These are phyloP conservation scores for Lucinisca nassula DNA, from an alignment of 2,888 invertebrate genomes.

Conservation along the genomic window DNA sequence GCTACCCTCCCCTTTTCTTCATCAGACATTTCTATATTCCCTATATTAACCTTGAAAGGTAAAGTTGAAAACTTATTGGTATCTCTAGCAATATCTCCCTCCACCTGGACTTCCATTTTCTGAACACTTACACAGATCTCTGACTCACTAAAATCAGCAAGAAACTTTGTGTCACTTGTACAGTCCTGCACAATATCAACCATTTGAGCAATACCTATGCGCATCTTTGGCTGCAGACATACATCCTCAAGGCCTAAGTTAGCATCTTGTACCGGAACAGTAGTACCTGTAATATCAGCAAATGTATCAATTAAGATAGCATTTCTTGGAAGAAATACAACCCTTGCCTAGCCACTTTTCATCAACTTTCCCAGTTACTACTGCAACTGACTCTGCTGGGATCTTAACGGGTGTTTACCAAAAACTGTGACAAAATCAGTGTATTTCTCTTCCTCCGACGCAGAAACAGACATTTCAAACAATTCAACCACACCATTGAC, in stretches of 20 bases:
- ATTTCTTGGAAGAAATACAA: conserved; percentile 12
- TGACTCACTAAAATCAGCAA: background rate
- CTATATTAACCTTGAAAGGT: conserved; percentile 23
- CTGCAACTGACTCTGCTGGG: conserved; percentile 6
- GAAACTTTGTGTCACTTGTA: background rate
- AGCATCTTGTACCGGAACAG: background rate
- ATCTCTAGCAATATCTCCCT: background rate
- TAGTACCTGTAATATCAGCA: background rate
- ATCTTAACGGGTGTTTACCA: background rate
- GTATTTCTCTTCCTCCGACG: background rate
- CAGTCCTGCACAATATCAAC: conserved; percentile 1
- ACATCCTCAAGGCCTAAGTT: conserved; percentile 26
- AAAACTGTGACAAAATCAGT: background rate
- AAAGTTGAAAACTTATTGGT: background rate
- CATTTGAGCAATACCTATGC: no score
- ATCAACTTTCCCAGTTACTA: background rate
- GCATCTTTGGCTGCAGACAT: conserved; percentile 8
- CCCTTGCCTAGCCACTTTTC: background rate
- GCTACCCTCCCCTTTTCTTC: background rate
- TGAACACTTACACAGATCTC: conserved; percentile 18
- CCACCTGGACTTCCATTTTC: background rate
- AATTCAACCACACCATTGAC: background rate
- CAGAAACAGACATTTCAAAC: conserved; percentile 10
- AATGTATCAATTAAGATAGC: conserved; percentile 13
- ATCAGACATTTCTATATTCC: background rate